These are phyloP conservation scores for Eupithecia exiguata DNA, from an alignment of 2,888 invertebrate genomes.

Conservation along the genomic window DNA sequence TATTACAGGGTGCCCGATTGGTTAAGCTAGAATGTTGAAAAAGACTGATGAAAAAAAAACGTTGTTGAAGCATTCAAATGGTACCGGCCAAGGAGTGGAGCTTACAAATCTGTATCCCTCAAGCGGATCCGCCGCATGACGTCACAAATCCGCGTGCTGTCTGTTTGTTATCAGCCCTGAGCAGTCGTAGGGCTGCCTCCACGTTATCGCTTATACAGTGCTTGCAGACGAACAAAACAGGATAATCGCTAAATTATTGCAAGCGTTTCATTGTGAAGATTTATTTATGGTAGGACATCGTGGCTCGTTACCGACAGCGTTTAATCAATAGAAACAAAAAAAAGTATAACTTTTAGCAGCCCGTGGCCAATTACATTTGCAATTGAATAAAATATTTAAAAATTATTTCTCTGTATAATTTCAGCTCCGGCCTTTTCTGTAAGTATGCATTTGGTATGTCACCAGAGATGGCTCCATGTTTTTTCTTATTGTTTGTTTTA, in stretches of 20 bases:
- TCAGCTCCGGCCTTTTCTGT: too few species aligned
- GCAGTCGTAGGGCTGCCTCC: slow-evolving; percentile 74
- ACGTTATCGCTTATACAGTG: not conserved
- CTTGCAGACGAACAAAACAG: slow-evolving; percentile 41
- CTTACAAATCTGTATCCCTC: not conserved
- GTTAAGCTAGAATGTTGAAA: not conserved
- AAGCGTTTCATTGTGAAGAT: not conserved
- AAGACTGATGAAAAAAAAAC: not conserved
- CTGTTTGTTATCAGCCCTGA: slow-evolving; percentile 82
- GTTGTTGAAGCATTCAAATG: not conserved
- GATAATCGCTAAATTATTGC: slow-evolving; percentile 27
- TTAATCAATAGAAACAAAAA: too few species aligned
- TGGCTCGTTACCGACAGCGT: not conserved
- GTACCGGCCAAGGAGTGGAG: not conserved
- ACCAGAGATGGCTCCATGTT: too few species aligned
- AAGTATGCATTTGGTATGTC: too few species aligned
- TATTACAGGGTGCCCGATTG: not conserved
- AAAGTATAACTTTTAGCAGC: too few species aligned
- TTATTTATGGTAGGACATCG: not conserved
- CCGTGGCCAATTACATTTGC: too few species aligned
- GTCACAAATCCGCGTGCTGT: slow-evolving; percentile 83
- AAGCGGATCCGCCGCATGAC: slow-evolving; percentile 64
- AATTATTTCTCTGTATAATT: too few species aligned
- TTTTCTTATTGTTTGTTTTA: too few species aligned
- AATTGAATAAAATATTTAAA: too few species aligned